Evolutionary conservation across 2,113 vertebrate species (phyloP).

Genomic region (Phasianus colchicus): DNA sequence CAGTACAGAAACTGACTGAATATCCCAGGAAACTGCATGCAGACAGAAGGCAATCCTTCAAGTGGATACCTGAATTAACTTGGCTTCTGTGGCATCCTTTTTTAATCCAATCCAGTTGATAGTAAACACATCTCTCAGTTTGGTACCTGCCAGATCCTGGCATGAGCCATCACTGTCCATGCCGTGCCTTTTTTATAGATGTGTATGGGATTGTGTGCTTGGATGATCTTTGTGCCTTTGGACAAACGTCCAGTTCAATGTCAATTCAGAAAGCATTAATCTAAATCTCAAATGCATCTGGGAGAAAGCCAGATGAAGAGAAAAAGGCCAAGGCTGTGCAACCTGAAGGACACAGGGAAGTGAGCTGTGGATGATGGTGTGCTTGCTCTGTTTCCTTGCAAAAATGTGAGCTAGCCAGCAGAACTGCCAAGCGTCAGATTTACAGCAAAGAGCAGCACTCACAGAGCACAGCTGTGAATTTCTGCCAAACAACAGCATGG

Average conservation of each 20-base stretch:
- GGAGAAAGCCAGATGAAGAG: not conserved
- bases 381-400: not conserved
- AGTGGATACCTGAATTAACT: not conserved
- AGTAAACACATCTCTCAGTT: not conserved
- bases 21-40: not conserved
- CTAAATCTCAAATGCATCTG: not conserved
- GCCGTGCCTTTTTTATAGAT: not conserved
- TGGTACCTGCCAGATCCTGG: not conserved
- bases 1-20: not conserved
- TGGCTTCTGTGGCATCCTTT: not conserved
- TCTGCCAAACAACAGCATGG: not conserved
- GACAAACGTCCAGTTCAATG: not conserved
- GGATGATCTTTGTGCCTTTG: not conserved
- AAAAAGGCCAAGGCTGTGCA: not conserved
- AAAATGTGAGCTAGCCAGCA: not conserved
- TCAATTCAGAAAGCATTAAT: not conserved
- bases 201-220: not conserved
- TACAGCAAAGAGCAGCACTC: not conserved
- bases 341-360: not conserved
- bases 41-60: not conserved
- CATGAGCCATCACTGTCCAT: not conserved
- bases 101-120: not conserved
- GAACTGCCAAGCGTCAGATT: not conserved
- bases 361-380: not conserved
- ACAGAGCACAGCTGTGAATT: not conserved